A percentile compares a stretch with the other conserved stretches of the same genome.
Conservation (phyloP, 2,888 invertebrate genomes). For the Amphipoea oculea region DNA sequence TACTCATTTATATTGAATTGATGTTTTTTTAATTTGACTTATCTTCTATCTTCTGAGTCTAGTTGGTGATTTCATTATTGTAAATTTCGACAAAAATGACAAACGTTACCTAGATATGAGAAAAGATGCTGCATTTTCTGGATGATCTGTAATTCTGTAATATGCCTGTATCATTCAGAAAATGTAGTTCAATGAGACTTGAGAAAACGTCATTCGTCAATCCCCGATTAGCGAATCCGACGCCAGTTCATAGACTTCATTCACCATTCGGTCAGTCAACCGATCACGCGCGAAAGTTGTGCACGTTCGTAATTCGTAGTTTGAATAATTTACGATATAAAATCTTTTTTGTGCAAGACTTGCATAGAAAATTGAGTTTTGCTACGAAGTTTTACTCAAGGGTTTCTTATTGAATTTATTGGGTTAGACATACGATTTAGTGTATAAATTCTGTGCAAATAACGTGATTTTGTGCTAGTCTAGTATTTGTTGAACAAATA, state of each 20-base stretch:
- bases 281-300: slow-evolving; percentile 79
- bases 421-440: slow-evolving; percentile 1
- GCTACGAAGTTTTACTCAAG: slow-evolving; percentile 14
- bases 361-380: slow-evolving; percentile 66
- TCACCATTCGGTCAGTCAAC: slow-evolving; percentile 75
- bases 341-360: slow-evolving; percentile 70
- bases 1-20: background rate
- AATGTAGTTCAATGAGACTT: slow-evolving; percentile 12
- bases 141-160: background rate
- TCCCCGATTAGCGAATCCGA: slow-evolving; percentile 44
- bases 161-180: slow-evolving; percentile 6
- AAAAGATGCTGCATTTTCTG: background rate
- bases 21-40: background rate
- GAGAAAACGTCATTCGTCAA: slow-evolving; percentile 14
- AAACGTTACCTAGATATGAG: background rate
- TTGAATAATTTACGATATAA: slow-evolving; percentile 74
- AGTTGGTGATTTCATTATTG: background rate
- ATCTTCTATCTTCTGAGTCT: background rate
- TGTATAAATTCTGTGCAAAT: slow-evolving; percentile 15
- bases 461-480: slow-evolving; percentile 31
- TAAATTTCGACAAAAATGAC: background rate
- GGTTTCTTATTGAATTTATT: slow-evolving; percentile 25
- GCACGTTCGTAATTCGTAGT: slow-evolving; percentile 72
- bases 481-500: slow-evolving; percentile 47
- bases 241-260: slow-evolving; percentile 42